Evolutionary conservation across 1,140 invertebrate species (phyloP).

Genomic region (Drosophila asahinai): DNA sequence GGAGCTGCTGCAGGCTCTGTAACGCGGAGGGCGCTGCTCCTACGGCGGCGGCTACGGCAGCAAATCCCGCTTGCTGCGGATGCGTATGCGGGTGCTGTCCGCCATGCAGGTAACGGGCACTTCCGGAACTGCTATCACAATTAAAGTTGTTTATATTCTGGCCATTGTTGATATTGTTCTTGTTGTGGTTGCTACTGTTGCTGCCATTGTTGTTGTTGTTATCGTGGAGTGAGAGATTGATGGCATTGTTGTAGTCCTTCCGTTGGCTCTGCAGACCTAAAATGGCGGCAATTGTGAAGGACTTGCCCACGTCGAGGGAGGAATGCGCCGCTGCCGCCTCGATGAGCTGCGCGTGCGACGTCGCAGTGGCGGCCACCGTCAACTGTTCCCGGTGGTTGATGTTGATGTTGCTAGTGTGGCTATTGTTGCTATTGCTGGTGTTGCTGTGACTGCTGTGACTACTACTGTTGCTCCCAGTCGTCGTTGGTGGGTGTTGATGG

Average conservation of each 20-base stretch:
- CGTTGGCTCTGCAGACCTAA: slow-evolving; percentile 87
- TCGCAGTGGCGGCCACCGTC: slow-evolving; percentile 64
- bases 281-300: slow-evolving; percentile 93
- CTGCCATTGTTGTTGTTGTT: slow-evolving; percentile 48
- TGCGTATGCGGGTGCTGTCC: slow-evolving; percentile 47
- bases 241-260: slow-evolving; percentile 84
- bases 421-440: slow-evolving; percentile 57
- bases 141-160: slow-evolving; percentile 80
- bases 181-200: slow-evolving; percentile 44
- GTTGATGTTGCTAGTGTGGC: slow-evolving; percentile 37
- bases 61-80: slow-evolving; percentile 59
- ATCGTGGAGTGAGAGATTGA: slow-evolving; percentile 83
- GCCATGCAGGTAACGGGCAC: slow-evolving; percentile 62
- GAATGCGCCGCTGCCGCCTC: slow-evolving; percentile 79
- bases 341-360: slow-evolving; percentile 77
- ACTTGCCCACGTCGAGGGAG: slow-evolving; percentile 86
- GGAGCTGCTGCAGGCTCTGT: slow-evolving; percentile 83
- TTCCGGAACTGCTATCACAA: slow-evolving; percentile 73
- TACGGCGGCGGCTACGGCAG: slow-evolving; percentile 60
- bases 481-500: slow-evolving; percentile 53
- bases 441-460: slow-evolving; percentile 36
- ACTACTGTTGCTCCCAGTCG: slow-evolving; percentile 37
- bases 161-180: slow-evolving; percentile 50
- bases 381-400: slow-evolving; percentile 68
- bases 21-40: slow-evolving; percentile 72